phyloP scores from a whole-genome alignment of 2,888 invertebrate genomes.

The Perdita meconis region DNA sequence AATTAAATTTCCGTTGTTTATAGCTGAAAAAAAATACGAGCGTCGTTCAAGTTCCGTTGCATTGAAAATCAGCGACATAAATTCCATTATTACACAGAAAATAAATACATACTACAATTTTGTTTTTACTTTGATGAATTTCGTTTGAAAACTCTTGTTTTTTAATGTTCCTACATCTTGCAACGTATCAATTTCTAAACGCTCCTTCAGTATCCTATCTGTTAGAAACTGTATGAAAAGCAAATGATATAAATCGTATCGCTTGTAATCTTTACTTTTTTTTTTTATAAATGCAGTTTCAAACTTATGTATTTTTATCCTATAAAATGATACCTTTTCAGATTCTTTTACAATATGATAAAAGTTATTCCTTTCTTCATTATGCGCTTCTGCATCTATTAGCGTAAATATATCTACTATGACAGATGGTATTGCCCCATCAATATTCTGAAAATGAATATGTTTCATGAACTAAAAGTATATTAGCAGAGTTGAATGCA shows the following conservation, averaged over 20 bases:
- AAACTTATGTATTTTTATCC: slow-evolving; percentile 11
- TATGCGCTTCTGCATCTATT: slow-evolving; percentile 93
- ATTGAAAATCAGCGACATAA: not conserved
- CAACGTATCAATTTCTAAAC: slow-evolving; percentile 96
- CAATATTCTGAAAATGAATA: slow-evolving; percentile 87
- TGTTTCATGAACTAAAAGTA: not conserved
- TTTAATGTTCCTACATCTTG: slow-evolving; percentile 96
- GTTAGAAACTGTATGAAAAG: slow-evolving; percentile 87
- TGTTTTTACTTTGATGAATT: slow-evolving; percentile 99
- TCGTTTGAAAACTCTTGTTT: slow-evolving; percentile 95
- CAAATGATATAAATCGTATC: slow-evolving; percentile 37
- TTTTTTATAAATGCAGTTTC: not conserved
- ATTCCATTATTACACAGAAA: not conserved
- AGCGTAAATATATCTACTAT: slow-evolving; percentile 94
- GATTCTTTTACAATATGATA: slow-evolving; percentile 91
- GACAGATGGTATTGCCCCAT: slow-evolving; percentile 92
- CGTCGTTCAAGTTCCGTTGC: not conserved
- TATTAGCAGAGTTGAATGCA: not conserved
- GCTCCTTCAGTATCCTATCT: slow-evolving; percentile 94
- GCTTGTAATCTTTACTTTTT: not conserved
- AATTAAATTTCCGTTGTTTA: slow-evolving; percentile 99
- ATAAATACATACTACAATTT: slow-evolving; percentile 95
- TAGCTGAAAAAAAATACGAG: slow-evolving; percentile 89
- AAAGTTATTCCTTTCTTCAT: slow-evolving; percentile 91
- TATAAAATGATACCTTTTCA: slow-evolving; percentile 87